These are phyloP conservation scores for Pleuronectes platessa DNA, from an alignment of 2,113 vertebrate genomes.

Conservation along the genomic window DNA sequence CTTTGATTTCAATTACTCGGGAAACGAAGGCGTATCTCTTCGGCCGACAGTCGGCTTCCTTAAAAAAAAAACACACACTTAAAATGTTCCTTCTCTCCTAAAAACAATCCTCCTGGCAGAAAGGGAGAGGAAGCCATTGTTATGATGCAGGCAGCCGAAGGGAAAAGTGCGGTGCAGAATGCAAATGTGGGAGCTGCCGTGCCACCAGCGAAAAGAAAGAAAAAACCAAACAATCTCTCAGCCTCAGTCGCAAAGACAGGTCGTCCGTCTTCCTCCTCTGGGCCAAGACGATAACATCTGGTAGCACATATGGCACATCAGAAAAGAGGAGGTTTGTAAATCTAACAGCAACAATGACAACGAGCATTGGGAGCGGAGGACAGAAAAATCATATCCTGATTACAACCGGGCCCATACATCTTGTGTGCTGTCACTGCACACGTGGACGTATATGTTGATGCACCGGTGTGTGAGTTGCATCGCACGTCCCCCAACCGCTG, in stretches of 20 bases:
- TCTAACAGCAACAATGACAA: slow-evolving; percentile 75
- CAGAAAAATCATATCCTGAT: slow-evolving; percentile 70
- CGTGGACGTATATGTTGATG: background rate
- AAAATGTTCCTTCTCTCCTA: slow-evolving; percentile 27
- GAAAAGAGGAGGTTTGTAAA: slow-evolving; percentile 73
- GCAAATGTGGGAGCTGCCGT: slow-evolving; percentile 56
- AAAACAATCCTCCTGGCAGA: slow-evolving; percentile 59
- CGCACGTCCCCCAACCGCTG: background rate
- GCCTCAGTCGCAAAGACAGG: slow-evolving; percentile 79
- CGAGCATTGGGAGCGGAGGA: slow-evolving; percentile 56
- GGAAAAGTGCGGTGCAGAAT: slow-evolving; percentile 63
- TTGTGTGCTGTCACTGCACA: slow-evolving; percentile 24
- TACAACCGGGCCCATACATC: slow-evolving; percentile 47
- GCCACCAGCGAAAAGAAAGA: background rate
- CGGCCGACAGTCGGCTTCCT: slow-evolving; percentile 21
- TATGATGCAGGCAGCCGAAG: slow-evolving; percentile 60
- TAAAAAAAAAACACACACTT: slow-evolving; percentile 9
- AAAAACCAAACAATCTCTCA: slow-evolving; percentile 71
- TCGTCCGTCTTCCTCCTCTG: slow-evolving; percentile 80
- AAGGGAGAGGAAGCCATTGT: slow-evolving; percentile 56
- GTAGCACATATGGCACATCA: slow-evolving; percentile 78
- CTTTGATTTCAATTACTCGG: slow-evolving; percentile 20
- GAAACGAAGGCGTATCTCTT: slow-evolving; percentile 16
- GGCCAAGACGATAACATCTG: slow-evolving; percentile 79
- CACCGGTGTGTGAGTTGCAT: background rate